Evolutionary conservation across 30 jellyfish, hydroid and myxozoan genomes (phyloP).

Genomic region (Turritopsis rubra): DNA sequence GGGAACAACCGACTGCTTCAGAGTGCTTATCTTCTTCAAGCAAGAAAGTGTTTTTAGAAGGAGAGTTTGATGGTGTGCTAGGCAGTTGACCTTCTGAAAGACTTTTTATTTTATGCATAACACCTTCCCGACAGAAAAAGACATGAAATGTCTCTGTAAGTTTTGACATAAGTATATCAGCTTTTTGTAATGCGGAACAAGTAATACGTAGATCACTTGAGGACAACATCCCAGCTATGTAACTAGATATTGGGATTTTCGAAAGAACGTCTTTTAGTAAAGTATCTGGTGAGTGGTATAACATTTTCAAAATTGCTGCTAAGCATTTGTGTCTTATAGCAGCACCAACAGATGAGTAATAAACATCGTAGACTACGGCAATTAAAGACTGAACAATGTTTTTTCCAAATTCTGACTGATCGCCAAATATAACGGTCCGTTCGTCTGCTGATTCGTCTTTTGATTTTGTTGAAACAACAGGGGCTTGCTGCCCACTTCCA

Average conservation of each 20-base stretch:
- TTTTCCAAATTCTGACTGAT: constrained; percentile 47
- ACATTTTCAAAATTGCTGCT: constrained; percentile 66
- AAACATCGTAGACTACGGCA: constrained; percentile 73
- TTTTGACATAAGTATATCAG: constrained; percentile 81
- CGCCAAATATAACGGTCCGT: constrained; percentile 44
- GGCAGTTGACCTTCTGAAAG: constrained; percentile 13
- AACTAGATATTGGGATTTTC: constrained; percentile 77
- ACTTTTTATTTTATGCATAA: constrained; percentile 66
- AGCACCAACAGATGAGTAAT: constrained; percentile 96
- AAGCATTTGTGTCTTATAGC: constrained; percentile 90
- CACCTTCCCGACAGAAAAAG: constrained; percentile 89
- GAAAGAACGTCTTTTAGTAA: constrained; percentile 46
- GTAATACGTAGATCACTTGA: constrained; percentile 71
- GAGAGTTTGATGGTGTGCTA: constrained; percentile 5
- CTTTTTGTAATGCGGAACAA: constrained; percentile 84
- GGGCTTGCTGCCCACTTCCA: constrained; percentile 40
- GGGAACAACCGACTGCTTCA: constrained; percentile 8
- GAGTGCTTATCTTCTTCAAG: constrained; percentile 16
- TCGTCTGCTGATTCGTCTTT: constrained; percentile 48
- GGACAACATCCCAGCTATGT: constrained; percentile 94
- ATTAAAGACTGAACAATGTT: constrained; percentile 53
- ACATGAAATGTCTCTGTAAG: constrained; percentile 84
- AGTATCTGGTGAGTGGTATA: constrained; percentile 60
- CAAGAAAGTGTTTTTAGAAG: background rate
- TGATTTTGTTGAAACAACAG: constrained; percentile 27